Conservation (phyloP, 1,140 invertebrate genomes). For the Drosophila rhopaloa region DNA sequence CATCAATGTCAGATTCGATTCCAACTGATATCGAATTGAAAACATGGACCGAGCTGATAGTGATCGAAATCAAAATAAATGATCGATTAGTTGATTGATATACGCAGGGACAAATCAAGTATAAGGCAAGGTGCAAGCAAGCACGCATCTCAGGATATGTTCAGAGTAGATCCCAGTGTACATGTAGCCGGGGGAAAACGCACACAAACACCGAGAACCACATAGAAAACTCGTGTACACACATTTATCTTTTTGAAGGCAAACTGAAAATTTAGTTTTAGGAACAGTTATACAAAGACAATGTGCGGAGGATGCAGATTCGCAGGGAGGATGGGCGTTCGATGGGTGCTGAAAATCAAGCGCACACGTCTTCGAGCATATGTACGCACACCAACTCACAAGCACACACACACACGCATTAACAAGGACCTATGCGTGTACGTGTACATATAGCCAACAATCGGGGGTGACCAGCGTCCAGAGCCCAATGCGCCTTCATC, state of each 20-base stretch:
- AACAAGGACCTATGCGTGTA: constrained; percentile 20
- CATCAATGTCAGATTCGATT: constrained; percentile 16
- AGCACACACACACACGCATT: constrained; percentile 10
- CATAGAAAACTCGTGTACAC: constrained; percentile 35
- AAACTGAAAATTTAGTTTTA: constrained; percentile 74
- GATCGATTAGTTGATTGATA: constrained; percentile 29
- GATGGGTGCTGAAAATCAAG: constrained; percentile 56
- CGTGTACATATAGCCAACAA: constrained; percentile 22
- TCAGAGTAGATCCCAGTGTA: constrained; percentile 19
- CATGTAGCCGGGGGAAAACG: constrained; percentile 34
- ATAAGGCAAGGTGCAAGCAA: constrained; percentile 18
- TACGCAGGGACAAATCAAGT: not conserved
- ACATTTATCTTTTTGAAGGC: constrained; percentile 54
- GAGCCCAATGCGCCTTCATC: constrained; percentile 75
- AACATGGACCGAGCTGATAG: constrained; percentile 7
- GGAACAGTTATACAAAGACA: constrained; percentile 69
- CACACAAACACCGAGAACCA: not conserved
- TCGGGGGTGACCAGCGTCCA: constrained; percentile 65
- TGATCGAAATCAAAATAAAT: constrained; percentile 18
- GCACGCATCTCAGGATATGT: constrained; percentile 19
- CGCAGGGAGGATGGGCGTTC: constrained; percentile 16
- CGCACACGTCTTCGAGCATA: constrained; percentile 53
- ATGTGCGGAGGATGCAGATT: constrained; percentile 40
- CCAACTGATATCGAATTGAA: constrained; percentile 9
- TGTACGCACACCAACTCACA: constrained; percentile 15